Percentiles rank a stretch among this genome's conserved stretches.
Evolutionary conservation across 2,113 vertebrate species (phyloP).

Genomic region (Crocuta crocuta): DNA sequence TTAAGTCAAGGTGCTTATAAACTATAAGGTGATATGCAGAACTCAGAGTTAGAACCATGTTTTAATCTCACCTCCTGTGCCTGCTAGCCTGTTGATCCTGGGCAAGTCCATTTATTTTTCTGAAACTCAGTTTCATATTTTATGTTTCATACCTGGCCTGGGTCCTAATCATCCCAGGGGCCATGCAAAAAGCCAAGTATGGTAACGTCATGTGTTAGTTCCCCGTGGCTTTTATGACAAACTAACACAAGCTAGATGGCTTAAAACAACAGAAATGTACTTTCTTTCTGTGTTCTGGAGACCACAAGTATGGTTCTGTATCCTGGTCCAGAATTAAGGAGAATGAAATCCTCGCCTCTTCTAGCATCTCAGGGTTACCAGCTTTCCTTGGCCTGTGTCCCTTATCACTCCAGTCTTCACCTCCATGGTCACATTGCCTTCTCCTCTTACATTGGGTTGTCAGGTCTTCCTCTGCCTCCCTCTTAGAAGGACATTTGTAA

Average conservation of each 20-base stretch:
- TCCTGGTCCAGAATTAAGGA: not conserved
- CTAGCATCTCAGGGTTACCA: not conserved
- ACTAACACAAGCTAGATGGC: not conserved
- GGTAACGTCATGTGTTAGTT: not conserved
- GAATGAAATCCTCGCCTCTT: not conserved
- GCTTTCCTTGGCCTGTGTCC: not conserved
- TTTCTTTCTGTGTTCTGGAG: not conserved
- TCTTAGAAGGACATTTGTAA: not conserved
- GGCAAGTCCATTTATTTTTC: not conserved
- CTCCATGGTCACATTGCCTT: not conserved
- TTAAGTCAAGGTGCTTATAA: not conserved
- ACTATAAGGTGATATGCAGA: not conserved
- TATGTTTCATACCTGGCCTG: not conserved
- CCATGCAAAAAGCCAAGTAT: not conserved
- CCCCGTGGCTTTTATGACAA: not conserved
- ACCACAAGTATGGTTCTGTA: not conserved
- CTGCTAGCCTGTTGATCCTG: not conserved
- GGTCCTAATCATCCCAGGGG: not conserved
- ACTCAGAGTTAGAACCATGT: not conserved
- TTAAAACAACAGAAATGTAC: not conserved
- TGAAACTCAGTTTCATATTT: slow-evolving; percentile 24
- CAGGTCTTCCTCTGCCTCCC: not conserved
- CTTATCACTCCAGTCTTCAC: not conserved
- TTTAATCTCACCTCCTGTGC: not conserved
- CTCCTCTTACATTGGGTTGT: not conserved